Conservation (phyloP, 2,888 invertebrate genomes). For the Hermodice carunculata region DNA sequence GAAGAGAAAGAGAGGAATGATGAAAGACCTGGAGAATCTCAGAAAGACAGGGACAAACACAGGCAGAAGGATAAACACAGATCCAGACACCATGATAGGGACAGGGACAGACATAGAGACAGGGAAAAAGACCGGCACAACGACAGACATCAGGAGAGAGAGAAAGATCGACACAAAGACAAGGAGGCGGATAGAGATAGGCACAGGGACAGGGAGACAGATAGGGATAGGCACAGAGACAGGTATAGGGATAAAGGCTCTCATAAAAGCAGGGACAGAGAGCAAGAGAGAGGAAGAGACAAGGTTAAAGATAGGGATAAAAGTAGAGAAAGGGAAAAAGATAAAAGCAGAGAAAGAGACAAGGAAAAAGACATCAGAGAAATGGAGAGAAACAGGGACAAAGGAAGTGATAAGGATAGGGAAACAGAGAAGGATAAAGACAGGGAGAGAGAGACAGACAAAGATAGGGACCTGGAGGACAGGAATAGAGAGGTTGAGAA, state of each 20-base stretch:
- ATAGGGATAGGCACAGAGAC: not conserved
- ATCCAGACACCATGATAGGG: not conserved
- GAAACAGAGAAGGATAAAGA: not conserved
- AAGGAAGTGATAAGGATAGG: not conserved
- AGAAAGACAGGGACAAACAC: too few species aligned
- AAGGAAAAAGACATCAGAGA: not conserved
- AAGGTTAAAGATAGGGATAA: not conserved
- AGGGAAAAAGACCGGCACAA: not conserved
- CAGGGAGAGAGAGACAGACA: not conserved
- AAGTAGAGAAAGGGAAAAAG: not conserved
- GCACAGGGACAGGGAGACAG: not conserved
- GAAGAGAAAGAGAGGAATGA: not conserved
- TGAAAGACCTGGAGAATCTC: too few species aligned
- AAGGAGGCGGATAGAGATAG: not conserved
- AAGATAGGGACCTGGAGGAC: not conserved
- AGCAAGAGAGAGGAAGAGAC: not conserved
- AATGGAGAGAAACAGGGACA: not conserved
- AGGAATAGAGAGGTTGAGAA: conserved; percentile 1
- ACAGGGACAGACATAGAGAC: not conserved
- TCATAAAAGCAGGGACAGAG: not conserved
- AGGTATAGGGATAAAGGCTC: not conserved
- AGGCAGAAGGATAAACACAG: not conserved
- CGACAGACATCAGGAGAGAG: not conserved
- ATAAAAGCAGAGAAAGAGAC: not conserved
- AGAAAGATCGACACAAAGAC: not conserved